Percentiles rank a stretch among this genome's conserved stretches.
Conservation (phyloP, 2,113 vertebrate species). For the Tamias sibiricus region DNA sequence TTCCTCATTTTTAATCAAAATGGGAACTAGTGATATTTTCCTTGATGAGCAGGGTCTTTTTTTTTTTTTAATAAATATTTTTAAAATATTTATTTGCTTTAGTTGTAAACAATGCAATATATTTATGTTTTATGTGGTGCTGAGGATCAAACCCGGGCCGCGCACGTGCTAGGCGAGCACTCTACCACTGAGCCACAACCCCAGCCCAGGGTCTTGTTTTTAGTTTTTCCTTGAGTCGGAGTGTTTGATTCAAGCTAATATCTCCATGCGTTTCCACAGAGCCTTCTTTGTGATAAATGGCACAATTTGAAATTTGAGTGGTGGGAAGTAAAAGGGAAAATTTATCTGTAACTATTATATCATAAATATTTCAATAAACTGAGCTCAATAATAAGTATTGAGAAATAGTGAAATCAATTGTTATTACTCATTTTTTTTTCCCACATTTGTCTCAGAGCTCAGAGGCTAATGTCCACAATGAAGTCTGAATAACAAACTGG, state of each 20-base stretch:
- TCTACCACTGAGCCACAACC: too few species aligned
- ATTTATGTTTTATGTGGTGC: too few species aligned
- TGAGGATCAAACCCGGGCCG: too few species aligned
- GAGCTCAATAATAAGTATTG: slow-evolving; percentile 12
- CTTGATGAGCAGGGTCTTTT: not conserved
- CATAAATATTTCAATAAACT: slow-evolving; percentile 17
- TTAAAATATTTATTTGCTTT: too few species aligned
- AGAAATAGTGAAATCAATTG: slow-evolving; percentile 48
- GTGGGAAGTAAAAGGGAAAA: not conserved
- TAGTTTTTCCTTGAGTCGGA: slow-evolving; percentile 11
- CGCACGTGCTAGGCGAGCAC: too few species aligned
- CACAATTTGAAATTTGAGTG: slow-evolving; percentile 13
- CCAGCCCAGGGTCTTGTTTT: slow-evolving; percentile 33
- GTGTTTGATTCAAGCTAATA: not conserved
- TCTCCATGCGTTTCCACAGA: not conserved
- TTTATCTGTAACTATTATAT: not conserved
- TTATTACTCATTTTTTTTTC: not conserved
- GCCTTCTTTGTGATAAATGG: not conserved
- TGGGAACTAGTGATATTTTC: slow-evolving; percentile 62
- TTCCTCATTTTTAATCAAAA: slow-evolving; percentile 67
- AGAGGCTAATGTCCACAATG: not conserved
- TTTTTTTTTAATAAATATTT: too few species aligned
- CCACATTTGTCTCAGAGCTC: not conserved
- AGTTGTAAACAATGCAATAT: too few species aligned
- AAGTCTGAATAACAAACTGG: not conserved